Conservation (phyloP, 2,888 invertebrate genomes). For the Noctua janthina region DNA sequence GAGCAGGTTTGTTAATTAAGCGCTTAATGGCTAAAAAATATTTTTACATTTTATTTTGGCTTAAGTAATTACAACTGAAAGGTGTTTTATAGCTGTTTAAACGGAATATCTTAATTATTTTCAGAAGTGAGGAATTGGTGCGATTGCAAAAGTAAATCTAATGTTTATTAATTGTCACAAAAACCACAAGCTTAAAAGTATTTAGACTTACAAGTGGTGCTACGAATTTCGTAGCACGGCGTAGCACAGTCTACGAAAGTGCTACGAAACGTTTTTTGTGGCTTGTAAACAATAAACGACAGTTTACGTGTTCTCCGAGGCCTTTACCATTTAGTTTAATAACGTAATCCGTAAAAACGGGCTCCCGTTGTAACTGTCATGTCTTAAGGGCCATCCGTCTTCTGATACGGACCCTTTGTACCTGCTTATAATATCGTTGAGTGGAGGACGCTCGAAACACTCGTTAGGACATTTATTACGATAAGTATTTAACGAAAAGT, state of each 20-base stretch:
- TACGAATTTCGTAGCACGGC: constrained; percentile 55
- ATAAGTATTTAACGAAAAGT: constrained; percentile 48
- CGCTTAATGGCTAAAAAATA: constrained; percentile 33
- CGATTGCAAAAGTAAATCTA: not conserved
- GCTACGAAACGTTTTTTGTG: constrained; percentile 56
- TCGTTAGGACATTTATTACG: constrained; percentile 54
- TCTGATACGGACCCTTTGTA: constrained; percentile 63
- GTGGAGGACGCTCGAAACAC: constrained; percentile 52
- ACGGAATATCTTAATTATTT: not conserved
- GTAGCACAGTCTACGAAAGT: constrained; percentile 54
- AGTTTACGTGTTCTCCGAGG: constrained; percentile 43
- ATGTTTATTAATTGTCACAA: not conserved
- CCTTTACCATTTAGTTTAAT: constrained; percentile 66
- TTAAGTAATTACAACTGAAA: constrained; percentile 19
- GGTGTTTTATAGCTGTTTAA: constrained; percentile 14
- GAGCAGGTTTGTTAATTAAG: constrained; percentile 36
- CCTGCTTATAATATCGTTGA: constrained; percentile 71
- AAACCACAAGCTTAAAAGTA: not conserved
- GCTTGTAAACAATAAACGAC: constrained; percentile 63
- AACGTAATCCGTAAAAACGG: constrained; percentile 69
- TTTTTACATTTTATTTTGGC: constrained; percentile 23
- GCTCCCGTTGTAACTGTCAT: constrained; percentile 73
- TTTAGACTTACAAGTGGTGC: not conserved
- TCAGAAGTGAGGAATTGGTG: not conserved
- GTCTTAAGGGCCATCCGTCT: constrained; percentile 77